Evolutionary conservation across 2,113 vertebrate species (phyloP).

Genomic region (Odocoileus virginianus): DNA sequence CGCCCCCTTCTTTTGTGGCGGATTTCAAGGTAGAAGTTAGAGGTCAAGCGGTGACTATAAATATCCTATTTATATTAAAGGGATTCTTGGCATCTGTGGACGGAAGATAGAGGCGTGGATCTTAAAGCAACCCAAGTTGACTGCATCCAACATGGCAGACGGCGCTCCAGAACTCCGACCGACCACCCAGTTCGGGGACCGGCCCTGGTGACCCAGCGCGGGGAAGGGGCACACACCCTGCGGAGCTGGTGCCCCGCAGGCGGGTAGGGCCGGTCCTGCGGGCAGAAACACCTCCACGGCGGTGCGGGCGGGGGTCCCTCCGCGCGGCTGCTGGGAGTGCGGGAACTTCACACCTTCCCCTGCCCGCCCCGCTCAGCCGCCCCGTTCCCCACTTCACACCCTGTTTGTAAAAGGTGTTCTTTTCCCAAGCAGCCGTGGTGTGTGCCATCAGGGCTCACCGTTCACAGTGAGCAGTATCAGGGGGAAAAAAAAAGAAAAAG

Average conservation of each 20-base stretch:
- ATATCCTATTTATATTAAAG: neutral
- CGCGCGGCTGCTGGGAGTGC: accelerated
- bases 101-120: neutral
- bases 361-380: neutral
- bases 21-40: constrained; percentile 17
- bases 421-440: neutral
- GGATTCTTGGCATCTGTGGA: neutral
- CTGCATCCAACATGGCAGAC: neutral
- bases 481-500: neutral
- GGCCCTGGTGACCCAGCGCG: neutral
- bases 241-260: neutral
- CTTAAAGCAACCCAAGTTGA: neutral
- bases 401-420: neutral
- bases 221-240: accelerated
- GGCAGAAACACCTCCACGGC: neutral
- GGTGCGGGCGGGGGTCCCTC: neutral
- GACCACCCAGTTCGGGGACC: neutral
- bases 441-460: neutral
- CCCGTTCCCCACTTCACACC: neutral
- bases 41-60: neutral
- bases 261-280: neutral
- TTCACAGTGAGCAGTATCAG: neutral
- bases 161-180: neutral
- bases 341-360: neutral
- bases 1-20: neutral